These are phyloP conservation scores for Leucophenga varia DNA, from an alignment of 1,140 invertebrate species.

Conservation along the genomic window DNA sequence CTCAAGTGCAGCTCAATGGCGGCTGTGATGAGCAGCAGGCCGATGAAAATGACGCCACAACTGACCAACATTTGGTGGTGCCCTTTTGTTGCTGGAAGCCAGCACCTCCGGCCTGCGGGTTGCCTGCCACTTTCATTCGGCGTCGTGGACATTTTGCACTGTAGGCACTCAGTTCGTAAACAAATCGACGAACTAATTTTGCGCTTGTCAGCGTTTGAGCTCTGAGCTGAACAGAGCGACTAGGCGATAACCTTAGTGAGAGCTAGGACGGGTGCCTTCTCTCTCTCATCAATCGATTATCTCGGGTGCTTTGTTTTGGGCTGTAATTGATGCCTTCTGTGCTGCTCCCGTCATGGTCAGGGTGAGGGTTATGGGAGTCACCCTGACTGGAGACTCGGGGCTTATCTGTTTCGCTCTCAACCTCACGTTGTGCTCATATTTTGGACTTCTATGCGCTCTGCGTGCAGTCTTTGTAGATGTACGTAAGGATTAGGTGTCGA, in stretches of 20 bases:
- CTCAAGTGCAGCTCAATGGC: constrained; percentile 38
- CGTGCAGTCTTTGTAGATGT: constrained; percentile 12
- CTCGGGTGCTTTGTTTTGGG: constrained; percentile 3
- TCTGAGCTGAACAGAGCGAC: constrained; percentile 14
- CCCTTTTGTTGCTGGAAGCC: not conserved
- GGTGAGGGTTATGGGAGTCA: no score
- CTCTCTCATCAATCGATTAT: constrained; percentile 8
- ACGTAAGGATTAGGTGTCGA: constrained; percentile 38
- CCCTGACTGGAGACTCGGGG: no score
- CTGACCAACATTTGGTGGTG: constrained; percentile 22
- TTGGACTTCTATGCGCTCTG: constrained; percentile 8
- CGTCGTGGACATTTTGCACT: constrained; percentile 2
- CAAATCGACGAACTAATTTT: not conserved
- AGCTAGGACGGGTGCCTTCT: constrained; percentile 23
- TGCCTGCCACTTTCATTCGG: not conserved
- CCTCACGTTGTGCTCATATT: constrained; percentile 9
- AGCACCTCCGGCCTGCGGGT: not conserved
- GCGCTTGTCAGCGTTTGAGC: constrained; percentile 8
- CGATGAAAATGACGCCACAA: constrained; percentile 20
- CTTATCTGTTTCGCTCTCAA: no score
- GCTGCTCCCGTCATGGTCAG: no score
- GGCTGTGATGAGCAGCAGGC: constrained; percentile 30
- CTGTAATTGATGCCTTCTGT: constrained; percentile 13
- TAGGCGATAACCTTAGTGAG: constrained; percentile 16
- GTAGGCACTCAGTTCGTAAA: constrained; percentile 11